Percentiles rank a stretch among this genome's conserved stretches.
Conservation (phyloP, 2,888 invertebrate genomes). For the Hymenopus coronatus region DNA sequence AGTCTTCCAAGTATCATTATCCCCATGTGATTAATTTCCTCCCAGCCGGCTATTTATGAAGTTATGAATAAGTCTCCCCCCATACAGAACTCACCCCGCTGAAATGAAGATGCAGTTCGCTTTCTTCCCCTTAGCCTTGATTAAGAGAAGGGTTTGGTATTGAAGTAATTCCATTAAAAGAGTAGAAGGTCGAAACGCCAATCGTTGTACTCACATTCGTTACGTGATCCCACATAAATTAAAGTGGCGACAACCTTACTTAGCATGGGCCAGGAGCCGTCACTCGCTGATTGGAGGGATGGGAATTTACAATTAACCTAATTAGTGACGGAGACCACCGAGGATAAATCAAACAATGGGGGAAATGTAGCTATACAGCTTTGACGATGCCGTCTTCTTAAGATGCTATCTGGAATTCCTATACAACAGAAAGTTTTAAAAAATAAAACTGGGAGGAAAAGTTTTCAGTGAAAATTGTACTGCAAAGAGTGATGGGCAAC, state of each 20-base stretch:
- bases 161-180: constrained; percentile 1
- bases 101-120: not conserved
- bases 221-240: constrained; percentile 7
- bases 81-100: not conserved
- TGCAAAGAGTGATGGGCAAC: no score
- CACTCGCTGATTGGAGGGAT: not conserved
- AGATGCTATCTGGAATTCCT: not conserved
- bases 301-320: not conserved
- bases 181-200: constrained; percentile 3
- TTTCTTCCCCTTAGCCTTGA: not conserved
- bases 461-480: no score
- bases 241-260: not conserved
- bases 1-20: no score
- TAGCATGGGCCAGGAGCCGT: not conserved
- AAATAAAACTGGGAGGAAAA: not conserved
- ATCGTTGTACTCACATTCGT: not conserved
- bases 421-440: not conserved
- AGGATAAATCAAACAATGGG: not conserved
- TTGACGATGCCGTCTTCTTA: not conserved
- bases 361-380: not conserved
- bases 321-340: not conserved
- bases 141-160: not conserved
- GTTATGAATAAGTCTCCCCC: not conserved
- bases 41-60: not conserved
- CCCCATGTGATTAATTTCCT: no score